phyloP scores from a whole-genome alignment of 2,888 invertebrate species.

The Scelioninae gen. 2 region DNA sequence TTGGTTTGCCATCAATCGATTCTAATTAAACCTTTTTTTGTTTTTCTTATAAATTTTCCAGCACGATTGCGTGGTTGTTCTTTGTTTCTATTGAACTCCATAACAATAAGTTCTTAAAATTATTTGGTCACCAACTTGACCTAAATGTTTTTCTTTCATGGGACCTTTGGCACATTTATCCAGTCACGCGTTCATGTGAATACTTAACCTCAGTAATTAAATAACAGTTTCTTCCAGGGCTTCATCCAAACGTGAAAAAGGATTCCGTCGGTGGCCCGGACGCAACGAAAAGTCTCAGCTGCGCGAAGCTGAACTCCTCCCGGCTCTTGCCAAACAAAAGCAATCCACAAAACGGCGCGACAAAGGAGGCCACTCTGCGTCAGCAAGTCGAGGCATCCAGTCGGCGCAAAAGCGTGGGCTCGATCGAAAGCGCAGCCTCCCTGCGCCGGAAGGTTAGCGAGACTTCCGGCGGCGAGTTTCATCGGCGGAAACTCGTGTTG shows the following conservation, averaged over 20 bases:
- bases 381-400: constrained; percentile 62
- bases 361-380: constrained; percentile 46
- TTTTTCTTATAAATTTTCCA: too few relatives aligned
- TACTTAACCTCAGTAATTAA: too few relatives aligned
- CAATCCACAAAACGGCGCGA: constrained; percentile 44
- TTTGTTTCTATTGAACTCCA: too few relatives aligned
- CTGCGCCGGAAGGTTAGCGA: constrained; percentile 77
- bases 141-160: too few relatives aligned
- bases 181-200: too few relatives aligned
- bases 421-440: constrained; percentile 67
- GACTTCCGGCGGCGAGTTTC: constrained; percentile 64
- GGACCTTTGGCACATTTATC: too few relatives aligned
- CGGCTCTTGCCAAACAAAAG: constrained; percentile 54
- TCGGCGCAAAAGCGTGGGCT: constrained; percentile 71
- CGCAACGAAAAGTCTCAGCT: constrained; percentile 67
- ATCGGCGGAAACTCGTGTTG: constrained; percentile 69
- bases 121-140: too few relatives aligned
- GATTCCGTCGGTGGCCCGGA: constrained; percentile 34
- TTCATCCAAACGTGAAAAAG: constrained; percentile 46
- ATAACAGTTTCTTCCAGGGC: constrained; percentile 27
- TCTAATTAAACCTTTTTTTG: too few relatives aligned
- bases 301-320: constrained; percentile 61
- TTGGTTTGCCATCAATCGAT: too few relatives aligned
- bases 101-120: too few relatives aligned
- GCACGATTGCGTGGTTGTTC: too few relatives aligned